Evolutionary conservation across 1,140 invertebrate genomes (phyloP), one percentile per base, ranked within the genome.

Genomic region (Ips nitidus): DNA sequence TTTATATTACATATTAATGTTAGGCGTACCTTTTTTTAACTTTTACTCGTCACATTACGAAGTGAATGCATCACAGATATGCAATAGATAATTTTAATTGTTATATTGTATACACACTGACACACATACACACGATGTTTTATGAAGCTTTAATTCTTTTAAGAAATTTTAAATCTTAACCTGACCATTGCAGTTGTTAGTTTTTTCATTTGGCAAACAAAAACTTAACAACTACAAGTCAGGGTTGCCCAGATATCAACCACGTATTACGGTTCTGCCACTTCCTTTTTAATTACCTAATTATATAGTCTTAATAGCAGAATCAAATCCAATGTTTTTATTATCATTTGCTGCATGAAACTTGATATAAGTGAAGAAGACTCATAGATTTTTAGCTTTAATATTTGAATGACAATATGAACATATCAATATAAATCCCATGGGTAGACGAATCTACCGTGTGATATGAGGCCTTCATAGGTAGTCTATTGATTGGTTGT

Each of bases 381-480:
- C 66, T 69, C 66, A 64, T 64, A 70, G 68, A 64, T 70, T 56
- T 71, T 72, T 77, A 78, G 74, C 73, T 78, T 78, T 79, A 71
- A 72, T 76, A 73, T 69, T 67, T 75, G 74, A 78, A 77, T 77
- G 77, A 80, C 77, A 80, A 79, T 80, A 80, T 80, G 68, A 70
- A 80, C 78, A 80, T 80, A 80, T 80, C 78, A 79, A 73, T 75
- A 73, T 72, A 65, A 70, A 66, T 72, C 68, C 70, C 69, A 73
- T 69, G 41, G 74, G 75, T 76, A 75, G 74, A 74, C 69, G 66
- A 47, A 58, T 75, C 74, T 76, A 74, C 75, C 75, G 72, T 74
- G 77, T 80, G 77, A 80, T 80, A 80, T 71, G 74, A 76, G 76
- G 77, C 78, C 78, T 80, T 79, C 66, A 69, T 69, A 71, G 66